Evolutionary conservation across 2,888 invertebrate genomes (phyloP).

Genomic region (Isotomurus palustris): DNA sequence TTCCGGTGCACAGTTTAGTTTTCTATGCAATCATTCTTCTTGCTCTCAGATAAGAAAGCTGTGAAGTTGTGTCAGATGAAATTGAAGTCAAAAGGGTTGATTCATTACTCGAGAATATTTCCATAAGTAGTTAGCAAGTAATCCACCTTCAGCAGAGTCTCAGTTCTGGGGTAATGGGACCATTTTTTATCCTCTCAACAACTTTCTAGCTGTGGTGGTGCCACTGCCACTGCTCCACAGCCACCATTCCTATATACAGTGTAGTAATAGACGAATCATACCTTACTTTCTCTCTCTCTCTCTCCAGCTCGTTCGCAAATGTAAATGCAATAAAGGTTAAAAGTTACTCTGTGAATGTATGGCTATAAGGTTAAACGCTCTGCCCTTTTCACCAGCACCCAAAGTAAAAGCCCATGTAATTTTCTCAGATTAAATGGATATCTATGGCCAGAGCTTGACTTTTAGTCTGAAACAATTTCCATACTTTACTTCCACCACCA

Average conservation of each 20-base stretch:
- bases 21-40: no score
- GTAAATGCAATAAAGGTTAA: constrained; percentile 11
- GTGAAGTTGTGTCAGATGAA: no score
- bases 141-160: constrained; percentile 9
- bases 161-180: constrained; percentile 14
- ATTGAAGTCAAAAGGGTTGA: constrained; percentile 18
- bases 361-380: not conserved
- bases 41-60: no score
- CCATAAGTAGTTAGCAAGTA: constrained; percentile 24
- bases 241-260: no score
- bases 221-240: no score
- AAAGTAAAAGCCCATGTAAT: not conserved
- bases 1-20: no score
- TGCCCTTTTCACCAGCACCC: not conserved
- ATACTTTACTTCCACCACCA: not conserved
- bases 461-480: not conserved
- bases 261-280: no score
- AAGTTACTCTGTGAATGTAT: no score
- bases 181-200: constrained; percentile 22
- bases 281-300: no score
- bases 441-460: not conserved
- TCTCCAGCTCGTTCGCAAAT: not conserved
- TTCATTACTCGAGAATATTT: constrained; percentile 20
- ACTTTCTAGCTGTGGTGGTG: no score
- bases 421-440: constrained; percentile 3